Percentiles rank a stretch among this genome's conserved stretches.
These are phyloP conservation scores for Regulus satrapa DNA, from an alignment of 2,113 vertebrate genomes.

Conservation along the genomic window DNA sequence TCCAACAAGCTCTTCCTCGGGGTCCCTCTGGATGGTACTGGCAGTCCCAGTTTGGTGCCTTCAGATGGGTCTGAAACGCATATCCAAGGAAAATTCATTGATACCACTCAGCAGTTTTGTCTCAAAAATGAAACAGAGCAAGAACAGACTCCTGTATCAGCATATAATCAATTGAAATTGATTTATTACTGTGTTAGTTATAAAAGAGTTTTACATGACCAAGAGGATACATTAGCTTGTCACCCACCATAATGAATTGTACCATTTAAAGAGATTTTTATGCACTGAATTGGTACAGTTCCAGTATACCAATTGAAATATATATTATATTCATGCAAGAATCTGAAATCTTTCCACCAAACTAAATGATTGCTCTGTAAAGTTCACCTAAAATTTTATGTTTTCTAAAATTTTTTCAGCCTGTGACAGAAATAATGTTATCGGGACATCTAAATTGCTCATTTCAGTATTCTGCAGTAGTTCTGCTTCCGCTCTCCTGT, in stretches of 20 bases:
- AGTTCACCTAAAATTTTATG: neutral
- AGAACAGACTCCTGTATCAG: neutral
- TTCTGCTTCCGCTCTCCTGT: neutral
- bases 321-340: neutral
- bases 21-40: constrained; percentile 84
- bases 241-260: neutral
- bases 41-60: neutral
- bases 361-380: neutral
- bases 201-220: neutral
- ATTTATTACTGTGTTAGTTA: neutral
- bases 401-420: neutral
- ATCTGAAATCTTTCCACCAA: neutral
- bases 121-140: neutral
- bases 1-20: constrained; percentile 88
- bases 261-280: neutral
- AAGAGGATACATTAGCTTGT: neutral
- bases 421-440: neutral
- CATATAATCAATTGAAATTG: neutral
- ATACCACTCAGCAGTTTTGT: neutral
- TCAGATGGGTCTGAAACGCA: neutral
- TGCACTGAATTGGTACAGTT: neutral
- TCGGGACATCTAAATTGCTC: neutral
- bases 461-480: neutral
- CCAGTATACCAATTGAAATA: too few relatives aligned
- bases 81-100: neutral